Conservation (phyloP, 2,888 invertebrate species). For the Sminthurides aquaticus region DNA sequence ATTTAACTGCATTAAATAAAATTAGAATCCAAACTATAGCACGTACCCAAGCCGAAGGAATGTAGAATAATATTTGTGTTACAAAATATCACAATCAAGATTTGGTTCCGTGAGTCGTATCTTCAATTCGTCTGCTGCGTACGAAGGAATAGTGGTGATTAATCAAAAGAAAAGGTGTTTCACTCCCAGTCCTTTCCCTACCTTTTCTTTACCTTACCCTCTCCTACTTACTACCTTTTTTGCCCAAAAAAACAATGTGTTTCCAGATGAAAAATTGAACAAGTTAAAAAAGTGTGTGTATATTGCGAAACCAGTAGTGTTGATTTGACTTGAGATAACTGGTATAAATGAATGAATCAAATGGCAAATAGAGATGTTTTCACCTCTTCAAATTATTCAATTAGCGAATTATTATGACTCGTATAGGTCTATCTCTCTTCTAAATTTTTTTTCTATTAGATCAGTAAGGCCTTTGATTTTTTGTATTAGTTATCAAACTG, state of each 20-base stretch:
- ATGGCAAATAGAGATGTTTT: neutral
- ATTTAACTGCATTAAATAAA: too few species aligned
- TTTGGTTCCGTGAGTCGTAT: slow-evolving; percentile 42
- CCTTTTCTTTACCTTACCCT: neutral
- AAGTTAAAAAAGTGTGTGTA: neutral
- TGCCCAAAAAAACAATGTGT: neutral
- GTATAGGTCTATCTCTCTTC: too few species aligned
- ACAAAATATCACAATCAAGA: slow-evolving; percentile 43
- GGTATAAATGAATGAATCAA: neutral
- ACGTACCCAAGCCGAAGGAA: slow-evolving; percentile 21
- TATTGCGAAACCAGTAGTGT: neutral
- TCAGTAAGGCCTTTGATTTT: neutral
- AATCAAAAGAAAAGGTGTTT: slow-evolving; percentile 2
- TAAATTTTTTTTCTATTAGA: neutral
- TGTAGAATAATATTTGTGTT: slow-evolving; percentile 22
- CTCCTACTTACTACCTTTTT: too few species aligned
- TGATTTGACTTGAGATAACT: neutral
- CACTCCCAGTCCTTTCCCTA: neutral
- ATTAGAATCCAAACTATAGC: too few species aligned
- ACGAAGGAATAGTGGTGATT: neutral
- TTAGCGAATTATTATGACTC: neutral
- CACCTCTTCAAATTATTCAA: neutral
- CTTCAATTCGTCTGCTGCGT: neutral
- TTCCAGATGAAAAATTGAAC: neutral
- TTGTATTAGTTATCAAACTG: too few species aligned